These are phyloP conservation scores for Monochamus saltuarius DNA, from an alignment of 1,140 invertebrate species.

Conservation along the genomic window DNA sequence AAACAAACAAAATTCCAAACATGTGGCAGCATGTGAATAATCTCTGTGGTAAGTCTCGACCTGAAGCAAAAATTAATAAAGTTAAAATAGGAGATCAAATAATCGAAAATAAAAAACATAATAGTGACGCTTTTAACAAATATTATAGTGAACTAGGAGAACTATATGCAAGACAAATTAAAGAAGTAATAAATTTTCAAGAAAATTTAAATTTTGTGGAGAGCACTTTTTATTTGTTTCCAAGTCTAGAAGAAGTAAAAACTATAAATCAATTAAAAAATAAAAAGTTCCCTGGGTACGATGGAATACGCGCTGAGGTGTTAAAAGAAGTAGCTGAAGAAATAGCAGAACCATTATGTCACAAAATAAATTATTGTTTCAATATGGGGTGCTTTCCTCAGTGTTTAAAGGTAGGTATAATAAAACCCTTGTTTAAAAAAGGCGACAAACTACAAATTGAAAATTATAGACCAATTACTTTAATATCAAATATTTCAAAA, in stretches of 20 bases:
- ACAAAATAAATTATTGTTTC: slow-evolving; percentile 9
- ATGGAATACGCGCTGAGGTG: slow-evolving; percentile 7
- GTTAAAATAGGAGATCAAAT: background rate
- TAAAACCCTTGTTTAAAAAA: slow-evolving; percentile 14
- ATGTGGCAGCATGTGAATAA: slow-evolving; percentile 8
- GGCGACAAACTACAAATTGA: background rate
- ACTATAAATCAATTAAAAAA: slow-evolving; percentile 10
- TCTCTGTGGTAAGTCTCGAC: background rate
- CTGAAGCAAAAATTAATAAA: slow-evolving; percentile 1
- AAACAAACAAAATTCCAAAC: background rate
- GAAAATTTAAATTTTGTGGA: background rate
- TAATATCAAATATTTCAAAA: slow-evolving; percentile 10
- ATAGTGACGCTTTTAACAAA: slow-evolving; percentile 1
- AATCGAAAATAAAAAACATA: background rate
- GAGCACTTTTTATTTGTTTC: slow-evolving; percentile 3
- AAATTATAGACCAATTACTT: slow-evolving; percentile 15
- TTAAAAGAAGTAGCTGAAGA: slow-evolving; percentile 4
- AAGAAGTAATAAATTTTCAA: background rate
- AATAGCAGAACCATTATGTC: slow-evolving; percentile 2
- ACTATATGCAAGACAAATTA: background rate
- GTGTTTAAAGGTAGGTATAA: background rate
- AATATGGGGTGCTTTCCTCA: slow-evolving; percentile 5
- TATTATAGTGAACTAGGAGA: slow-evolving; percentile 3
- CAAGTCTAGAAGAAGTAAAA: slow-evolving; percentile 8
- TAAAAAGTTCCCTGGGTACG: slow-evolving; percentile 2